Percentiles rank a stretch among this genome's conserved stretches.
Conservation (phyloP, 2,113 vertebrate species). For the Antechinus stuartii region DNA sequence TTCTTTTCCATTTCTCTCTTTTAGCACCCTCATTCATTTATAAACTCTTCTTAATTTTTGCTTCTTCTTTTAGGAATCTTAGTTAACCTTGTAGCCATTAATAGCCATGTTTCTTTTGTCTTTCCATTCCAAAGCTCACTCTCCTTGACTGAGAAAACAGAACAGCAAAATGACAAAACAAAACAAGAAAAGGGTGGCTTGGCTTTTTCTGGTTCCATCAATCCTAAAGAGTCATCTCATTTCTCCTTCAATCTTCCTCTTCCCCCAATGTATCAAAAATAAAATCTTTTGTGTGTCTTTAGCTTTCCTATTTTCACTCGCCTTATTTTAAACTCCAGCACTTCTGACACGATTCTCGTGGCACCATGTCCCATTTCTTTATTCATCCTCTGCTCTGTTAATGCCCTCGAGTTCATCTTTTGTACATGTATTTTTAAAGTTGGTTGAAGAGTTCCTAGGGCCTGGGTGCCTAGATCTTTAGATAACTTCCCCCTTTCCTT, state of each 20-base stretch:
- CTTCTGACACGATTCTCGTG: background rate
- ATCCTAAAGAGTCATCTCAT: background rate
- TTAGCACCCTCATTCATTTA: background rate
- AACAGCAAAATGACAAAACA: background rate
- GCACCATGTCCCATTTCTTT: background rate
- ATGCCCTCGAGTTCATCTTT: background rate
- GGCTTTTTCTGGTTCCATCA: background rate
- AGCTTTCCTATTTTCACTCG: background rate
- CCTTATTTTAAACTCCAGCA: background rate
- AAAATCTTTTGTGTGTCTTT: background rate
- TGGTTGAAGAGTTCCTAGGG: background rate
- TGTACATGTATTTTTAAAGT: background rate
- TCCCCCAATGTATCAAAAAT: background rate
- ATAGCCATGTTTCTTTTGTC: background rate
- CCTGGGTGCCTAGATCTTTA: background rate
- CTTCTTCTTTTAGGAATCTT: background rate
- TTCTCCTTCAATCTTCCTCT: background rate
- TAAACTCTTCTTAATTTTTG: background rate
- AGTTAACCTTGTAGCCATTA: background rate
- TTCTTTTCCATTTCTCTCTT: background rate
- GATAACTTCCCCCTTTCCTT: background rate
- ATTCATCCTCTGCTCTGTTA: background rate
- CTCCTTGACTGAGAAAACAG: background rate
- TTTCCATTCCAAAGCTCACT: background rate
- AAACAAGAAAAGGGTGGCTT: background rate